Evolutionary conservation across 2,888 invertebrate genomes (phyloP), one percentile per base, ranked within the genome.

Genomic region (Andrena bicolor): DNA sequence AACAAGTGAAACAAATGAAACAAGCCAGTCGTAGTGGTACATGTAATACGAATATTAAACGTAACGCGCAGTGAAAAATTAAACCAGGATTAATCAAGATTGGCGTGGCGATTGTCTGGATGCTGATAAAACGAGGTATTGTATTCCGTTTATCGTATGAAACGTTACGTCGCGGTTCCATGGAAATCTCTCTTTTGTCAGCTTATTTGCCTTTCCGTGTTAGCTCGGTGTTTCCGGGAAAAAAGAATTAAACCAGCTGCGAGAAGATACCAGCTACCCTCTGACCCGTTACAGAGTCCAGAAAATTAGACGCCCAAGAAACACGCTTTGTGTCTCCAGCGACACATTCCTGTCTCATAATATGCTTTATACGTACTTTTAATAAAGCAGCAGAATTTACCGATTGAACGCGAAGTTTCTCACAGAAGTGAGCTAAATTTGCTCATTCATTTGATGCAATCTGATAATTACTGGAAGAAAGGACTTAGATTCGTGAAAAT

Each of bases 271-370:
- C 26, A 64, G 65, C 71, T 71, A 80, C 61, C 28, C 65, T n/a
- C 53, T 80, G 70, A 80, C 70, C 70, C 51, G 79, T 70, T 79
- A 53, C 80, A 69, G 32, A 80, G 65, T 80, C 58, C 41, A 41
- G 65, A 65, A 80, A 71, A 80, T 80, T 80, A 80, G 71, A 80
- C 61, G 32, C 20, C 13, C 64, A 30, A 70, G 79, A n/a, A 78
- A 70, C 79, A 58, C 58, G 69, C 64, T 70, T 51, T 64, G 79
- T 70, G 26, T 41, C 41, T 4, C 30, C 16, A 49, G 78, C 28
- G n/a, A 56, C 30, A 77, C 53, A 48, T 30, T 51, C 28, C 48
- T n/a, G 30, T 48, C 16, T 35, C 78, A 58, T 64, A 26, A 48
- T 7, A 53, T 56, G 28, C 26, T 70, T 58, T 48, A 48, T 48